These are phyloP conservation scores for Stegana nigrithorax DNA, from an alignment of 2,888 invertebrate species.

Conservation along the genomic window DNA sequence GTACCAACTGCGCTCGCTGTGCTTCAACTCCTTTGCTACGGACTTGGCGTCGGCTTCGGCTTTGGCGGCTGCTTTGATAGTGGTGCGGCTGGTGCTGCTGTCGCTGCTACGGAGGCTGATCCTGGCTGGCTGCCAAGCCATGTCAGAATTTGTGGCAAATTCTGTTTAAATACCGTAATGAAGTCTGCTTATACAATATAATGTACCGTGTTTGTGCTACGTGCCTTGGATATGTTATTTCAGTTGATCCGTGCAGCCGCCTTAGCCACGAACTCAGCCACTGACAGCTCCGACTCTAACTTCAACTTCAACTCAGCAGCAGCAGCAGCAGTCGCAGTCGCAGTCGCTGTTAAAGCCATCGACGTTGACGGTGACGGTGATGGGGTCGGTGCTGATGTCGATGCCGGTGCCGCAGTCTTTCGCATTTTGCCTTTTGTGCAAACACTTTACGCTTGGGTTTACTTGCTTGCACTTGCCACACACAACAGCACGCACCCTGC, in stretches of 20 bases:
- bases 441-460: too few relatives aligned
- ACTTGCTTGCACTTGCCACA: too few relatives aligned
- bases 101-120: not conserved
- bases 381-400: too few relatives aligned
- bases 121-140: slow-evolving; percentile 33
- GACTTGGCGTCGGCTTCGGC: not conserved
- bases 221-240: slow-evolving; percentile 65
- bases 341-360: too few relatives aligned
- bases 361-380: too few relatives aligned
- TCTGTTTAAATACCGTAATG: slow-evolving; percentile 67
- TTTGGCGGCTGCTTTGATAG: not conserved
- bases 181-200: slow-evolving; percentile 67
- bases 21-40: not conserved
- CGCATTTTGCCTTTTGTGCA: not conserved
- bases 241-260: slow-evolving; percentile 42
- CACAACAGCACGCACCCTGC: too few relatives aligned
- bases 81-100: not conserved
- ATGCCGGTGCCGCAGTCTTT: not conserved
- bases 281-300: slow-evolving; percentile 24
- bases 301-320: not conserved
- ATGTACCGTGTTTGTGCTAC: slow-evolving; percentile 66
- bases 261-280: slow-evolving; percentile 16
- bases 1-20: slow-evolving; percentile 32
- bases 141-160: slow-evolving; percentile 56
- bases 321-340: too few relatives aligned